Evolutionary conservation across 2,888 invertebrate genomes (phyloP).

Genomic region (Cryptocephalus primarius): DNA sequence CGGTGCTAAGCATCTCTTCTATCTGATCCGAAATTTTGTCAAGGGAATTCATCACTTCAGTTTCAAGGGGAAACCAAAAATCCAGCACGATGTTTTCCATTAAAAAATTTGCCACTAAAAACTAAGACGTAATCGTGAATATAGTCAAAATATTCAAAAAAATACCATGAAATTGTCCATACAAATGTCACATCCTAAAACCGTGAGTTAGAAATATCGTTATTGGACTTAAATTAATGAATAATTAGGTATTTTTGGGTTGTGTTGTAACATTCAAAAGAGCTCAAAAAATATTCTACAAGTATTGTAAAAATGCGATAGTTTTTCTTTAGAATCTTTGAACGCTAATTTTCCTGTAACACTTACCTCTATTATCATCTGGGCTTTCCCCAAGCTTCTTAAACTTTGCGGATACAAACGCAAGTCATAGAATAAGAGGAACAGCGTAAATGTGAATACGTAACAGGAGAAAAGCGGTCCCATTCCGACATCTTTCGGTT

Average conservation of each 20-base stretch:
- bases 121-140: conserved; percentile 17
- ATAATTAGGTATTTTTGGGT: too few species aligned
- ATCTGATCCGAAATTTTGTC: conserved; percentile 18
- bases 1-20: conserved; percentile 15
- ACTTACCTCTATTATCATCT: conserved; percentile 24
- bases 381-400: conserved; percentile 21
- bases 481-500: conserved; percentile 16
- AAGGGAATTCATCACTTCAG: conserved; percentile 12
- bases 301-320: too few species aligned
- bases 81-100: conserved; percentile 29
- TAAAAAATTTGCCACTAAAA: conserved; percentile 23
- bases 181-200: too few species aligned
- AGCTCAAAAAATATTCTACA: too few species aligned
- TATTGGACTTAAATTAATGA: too few species aligned
- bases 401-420: conserved; percentile 26
- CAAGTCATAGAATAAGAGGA: conserved; percentile 28
- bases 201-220: too few species aligned
- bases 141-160: neutral
- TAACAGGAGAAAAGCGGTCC: conserved; percentile 27
- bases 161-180: too few species aligned
- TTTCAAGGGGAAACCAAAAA: conserved; percentile 33
- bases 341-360: too few species aligned
- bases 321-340: too few species aligned
- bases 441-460: conserved; percentile 25
- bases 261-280: too few species aligned